phyloP scores from a whole-genome alignment of 2,113 vertebrate genomes.

The Microcebus lehilahytsara region DNA sequence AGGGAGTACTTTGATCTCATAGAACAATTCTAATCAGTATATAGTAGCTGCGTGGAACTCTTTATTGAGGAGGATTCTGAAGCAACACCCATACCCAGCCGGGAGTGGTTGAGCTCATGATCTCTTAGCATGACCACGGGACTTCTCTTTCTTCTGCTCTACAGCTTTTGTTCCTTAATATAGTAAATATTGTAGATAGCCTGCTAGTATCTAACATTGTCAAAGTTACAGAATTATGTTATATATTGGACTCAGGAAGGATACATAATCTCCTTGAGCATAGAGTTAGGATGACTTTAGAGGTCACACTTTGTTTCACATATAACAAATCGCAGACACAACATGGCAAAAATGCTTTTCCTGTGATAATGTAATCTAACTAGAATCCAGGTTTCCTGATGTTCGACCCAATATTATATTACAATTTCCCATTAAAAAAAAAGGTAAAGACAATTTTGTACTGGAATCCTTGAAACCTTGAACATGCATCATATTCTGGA shows the following conservation, averaged over 20 bases:
- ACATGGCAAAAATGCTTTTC: not conserved
- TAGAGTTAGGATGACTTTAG: not conserved
- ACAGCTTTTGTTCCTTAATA: not conserved
- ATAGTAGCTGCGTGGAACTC: not conserved
- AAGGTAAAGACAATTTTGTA: not conserved
- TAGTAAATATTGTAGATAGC: not conserved
- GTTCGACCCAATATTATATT: not conserved
- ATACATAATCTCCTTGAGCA: rapidly evolving
- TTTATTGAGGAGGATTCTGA: not conserved
- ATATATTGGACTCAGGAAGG: not conserved
- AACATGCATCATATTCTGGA: not conserved
- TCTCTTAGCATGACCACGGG: not conserved
- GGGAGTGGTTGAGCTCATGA: not conserved
- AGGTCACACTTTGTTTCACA: not conserved
- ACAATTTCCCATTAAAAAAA: not conserved
- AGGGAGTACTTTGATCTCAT: not conserved
- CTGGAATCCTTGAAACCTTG: not conserved
- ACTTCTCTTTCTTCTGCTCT: not conserved
- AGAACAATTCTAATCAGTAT: not conserved
- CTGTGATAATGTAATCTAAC: not conserved
- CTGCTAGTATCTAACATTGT: not conserved
- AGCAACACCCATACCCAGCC: not conserved
- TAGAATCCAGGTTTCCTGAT: not conserved
- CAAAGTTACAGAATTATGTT: not conserved
- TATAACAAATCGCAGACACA: not conserved